Percentiles rank a stretch among this genome's conserved stretches.
These are phyloP conservation scores for Helicoverpa armigera DNA, from an alignment of 1,140 invertebrate genomes.

Conservation along the genomic window DNA sequence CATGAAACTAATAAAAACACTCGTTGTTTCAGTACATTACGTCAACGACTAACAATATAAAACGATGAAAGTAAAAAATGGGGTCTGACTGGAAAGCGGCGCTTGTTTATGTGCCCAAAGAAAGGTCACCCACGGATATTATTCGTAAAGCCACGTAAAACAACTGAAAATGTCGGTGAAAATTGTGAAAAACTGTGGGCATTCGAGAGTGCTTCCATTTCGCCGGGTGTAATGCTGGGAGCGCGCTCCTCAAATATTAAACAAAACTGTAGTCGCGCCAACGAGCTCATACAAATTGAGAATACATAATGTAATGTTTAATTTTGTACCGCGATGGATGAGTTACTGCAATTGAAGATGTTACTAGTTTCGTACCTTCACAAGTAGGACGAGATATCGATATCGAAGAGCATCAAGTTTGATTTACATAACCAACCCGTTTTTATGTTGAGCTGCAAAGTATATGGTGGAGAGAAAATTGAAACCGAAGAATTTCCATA, in stretches of 20 bases:
- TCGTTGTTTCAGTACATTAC: slow-evolving; percentile 23
- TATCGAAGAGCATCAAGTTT: not conserved
- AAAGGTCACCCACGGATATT: slow-evolving; percentile 26
- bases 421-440: not conserved
- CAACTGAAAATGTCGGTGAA: slow-evolving; percentile 33
- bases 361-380: not conserved
- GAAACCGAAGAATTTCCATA: too few relatives aligned
- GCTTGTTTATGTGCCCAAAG: slow-evolving; percentile 9
- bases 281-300: slow-evolving; percentile 44
- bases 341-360: not conserved
- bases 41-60: slow-evolving; percentile 26
- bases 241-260: slow-evolving; percentile 48
- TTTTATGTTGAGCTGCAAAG: not conserved
- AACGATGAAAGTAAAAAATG: slow-evolving; percentile 28
- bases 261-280: slow-evolving; percentile 38
- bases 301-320: slow-evolving; percentile 40
- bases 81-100: slow-evolving; percentile 9
- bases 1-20: slow-evolving; percentile 31
- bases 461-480: too few relatives aligned
- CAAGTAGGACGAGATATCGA: not conserved
- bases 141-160: slow-evolving; percentile 33
- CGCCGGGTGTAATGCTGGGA: slow-evolving; percentile 43
- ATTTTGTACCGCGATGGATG: slow-evolving; percentile 7
- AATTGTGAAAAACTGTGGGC: slow-evolving; percentile 32
- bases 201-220: slow-evolving; percentile 46